These are phyloP conservation scores for Salarias fasciatus DNA, from an alignment of 2,797 vertebrate genomes.

Conservation along the genomic window DNA sequence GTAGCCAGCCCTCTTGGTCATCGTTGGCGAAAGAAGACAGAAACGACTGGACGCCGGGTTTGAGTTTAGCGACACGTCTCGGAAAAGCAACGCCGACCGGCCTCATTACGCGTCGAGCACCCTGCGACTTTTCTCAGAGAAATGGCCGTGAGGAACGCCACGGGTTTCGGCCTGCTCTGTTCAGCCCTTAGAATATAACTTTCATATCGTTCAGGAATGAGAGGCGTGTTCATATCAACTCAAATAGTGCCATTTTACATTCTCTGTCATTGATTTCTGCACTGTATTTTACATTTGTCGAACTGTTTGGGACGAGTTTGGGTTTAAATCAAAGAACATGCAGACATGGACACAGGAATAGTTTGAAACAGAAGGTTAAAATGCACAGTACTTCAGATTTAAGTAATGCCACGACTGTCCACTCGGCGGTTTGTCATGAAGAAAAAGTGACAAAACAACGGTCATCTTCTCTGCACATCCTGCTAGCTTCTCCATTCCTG, in stretches of 20 bases:
- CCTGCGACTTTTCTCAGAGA: conserved; percentile 27
- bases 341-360: no score
- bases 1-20: conserved; percentile 64
- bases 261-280: conserved; percentile 70
- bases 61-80: conserved; percentile 9
- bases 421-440: no score
- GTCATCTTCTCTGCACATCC: no score
- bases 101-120: conserved; percentile 24
- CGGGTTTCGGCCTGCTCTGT: conserved; percentile 37
- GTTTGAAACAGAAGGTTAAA: background rate
- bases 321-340: conserved; percentile 68
- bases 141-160: conserved; percentile 49
- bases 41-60: conserved; percentile 24
- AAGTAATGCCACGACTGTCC: no score
- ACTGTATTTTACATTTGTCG: conserved; percentile 52
- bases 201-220: conserved; percentile 58
- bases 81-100: conserved; percentile 29
- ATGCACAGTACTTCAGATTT: background rate
- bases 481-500: no score
- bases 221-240: conserved; percentile 63
- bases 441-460: no score
- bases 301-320: conserved; percentile 55
- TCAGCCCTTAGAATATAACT: conserved; percentile 50
- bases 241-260: conserved; percentile 81
- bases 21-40: conserved; percentile 56